Conservation (phyloP, 2,888 invertebrate genomes). For the Pyralis farinalis region DNA sequence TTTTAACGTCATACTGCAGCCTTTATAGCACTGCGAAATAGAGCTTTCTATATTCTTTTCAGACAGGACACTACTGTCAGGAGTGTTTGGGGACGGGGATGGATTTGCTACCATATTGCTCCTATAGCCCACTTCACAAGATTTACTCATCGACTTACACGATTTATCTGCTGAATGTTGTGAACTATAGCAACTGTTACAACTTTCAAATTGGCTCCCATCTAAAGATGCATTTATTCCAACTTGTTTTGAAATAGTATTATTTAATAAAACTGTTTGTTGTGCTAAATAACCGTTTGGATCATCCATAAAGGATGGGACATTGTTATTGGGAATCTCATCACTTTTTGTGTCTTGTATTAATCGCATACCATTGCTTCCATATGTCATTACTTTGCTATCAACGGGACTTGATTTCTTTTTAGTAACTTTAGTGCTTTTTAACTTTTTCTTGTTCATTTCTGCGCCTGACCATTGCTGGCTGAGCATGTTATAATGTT, state of each 20-base stretch:
- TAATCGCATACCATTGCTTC: constrained; percentile 55
- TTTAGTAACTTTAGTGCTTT: constrained; percentile 76
- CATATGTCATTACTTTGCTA: constrained; percentile 48
- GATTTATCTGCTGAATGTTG: constrained; percentile 52
- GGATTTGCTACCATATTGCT: constrained; percentile 54
- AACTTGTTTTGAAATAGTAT: constrained; percentile 88
- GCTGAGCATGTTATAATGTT: constrained; percentile 77
- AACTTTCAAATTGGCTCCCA: constrained; percentile 46
- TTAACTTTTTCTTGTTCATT: constrained; percentile 76
- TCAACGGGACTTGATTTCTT: constrained; percentile 61
- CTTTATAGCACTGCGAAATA: constrained; percentile 72
- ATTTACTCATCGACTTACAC: constrained; percentile 38
- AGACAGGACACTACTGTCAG: constrained; percentile 68
- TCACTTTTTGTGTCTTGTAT: constrained; percentile 66
- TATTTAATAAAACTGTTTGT: constrained; percentile 92
- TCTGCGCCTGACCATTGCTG: constrained; percentile 70
- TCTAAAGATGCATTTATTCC: constrained; percentile 59
- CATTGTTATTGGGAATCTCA: constrained; percentile 71
- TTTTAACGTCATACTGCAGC: constrained; percentile 69
- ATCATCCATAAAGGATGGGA: constrained; percentile 94
- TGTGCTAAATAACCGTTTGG: constrained; percentile 95
- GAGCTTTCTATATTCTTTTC: constrained; percentile 53
- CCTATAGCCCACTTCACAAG: constrained; percentile 50
- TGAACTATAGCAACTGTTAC: constrained; percentile 35
- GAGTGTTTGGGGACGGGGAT: constrained; percentile 65